Conservation (phyloP, 2,113 vertebrate species). For the Ctenodactylus gundi region DNA sequence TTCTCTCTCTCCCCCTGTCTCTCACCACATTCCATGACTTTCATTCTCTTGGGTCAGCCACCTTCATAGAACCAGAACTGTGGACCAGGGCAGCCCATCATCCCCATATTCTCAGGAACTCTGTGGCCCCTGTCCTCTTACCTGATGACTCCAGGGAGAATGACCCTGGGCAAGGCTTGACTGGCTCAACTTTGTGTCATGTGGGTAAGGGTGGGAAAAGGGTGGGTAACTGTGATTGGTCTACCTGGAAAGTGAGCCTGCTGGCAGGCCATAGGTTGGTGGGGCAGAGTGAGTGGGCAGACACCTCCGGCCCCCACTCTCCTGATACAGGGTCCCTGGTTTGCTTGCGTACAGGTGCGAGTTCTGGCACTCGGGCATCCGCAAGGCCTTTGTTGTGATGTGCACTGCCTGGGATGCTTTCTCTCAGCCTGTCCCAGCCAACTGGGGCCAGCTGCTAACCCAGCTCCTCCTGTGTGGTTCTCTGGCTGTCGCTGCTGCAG, state of each 20-base stretch:
- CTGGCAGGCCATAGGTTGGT: not conserved
- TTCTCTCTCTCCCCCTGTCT: not conserved
- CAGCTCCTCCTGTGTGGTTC: conserved; percentile 87
- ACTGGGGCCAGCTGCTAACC: conserved; percentile 80
- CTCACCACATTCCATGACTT: not conserved
- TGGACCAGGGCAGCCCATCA: not conserved
- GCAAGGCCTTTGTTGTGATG: not conserved
- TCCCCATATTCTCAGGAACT: not conserved
- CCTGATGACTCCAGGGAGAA: not conserved
- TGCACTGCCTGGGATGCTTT: conserved; percentile 87
- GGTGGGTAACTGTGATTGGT: not conserved
- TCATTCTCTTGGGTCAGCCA: not conserved
- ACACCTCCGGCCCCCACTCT: not conserved
- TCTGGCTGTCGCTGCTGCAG: conserved; percentile 74
- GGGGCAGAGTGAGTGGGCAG: not conserved
- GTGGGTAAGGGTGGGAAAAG: not conserved
- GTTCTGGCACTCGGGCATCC: conserved; percentile 27
- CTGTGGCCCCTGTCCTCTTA: not conserved
- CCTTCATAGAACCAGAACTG: not conserved
- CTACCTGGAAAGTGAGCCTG: not conserved
- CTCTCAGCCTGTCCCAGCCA: conserved; percentile 85
- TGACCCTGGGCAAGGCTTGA: not conserved
- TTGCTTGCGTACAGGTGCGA: conserved; percentile 59
- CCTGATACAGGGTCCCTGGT: not conserved
- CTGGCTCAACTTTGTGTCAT: not conserved